Conservation (phyloP, 2,888 invertebrate genomes). For the Polymixis lichenea region DNA sequence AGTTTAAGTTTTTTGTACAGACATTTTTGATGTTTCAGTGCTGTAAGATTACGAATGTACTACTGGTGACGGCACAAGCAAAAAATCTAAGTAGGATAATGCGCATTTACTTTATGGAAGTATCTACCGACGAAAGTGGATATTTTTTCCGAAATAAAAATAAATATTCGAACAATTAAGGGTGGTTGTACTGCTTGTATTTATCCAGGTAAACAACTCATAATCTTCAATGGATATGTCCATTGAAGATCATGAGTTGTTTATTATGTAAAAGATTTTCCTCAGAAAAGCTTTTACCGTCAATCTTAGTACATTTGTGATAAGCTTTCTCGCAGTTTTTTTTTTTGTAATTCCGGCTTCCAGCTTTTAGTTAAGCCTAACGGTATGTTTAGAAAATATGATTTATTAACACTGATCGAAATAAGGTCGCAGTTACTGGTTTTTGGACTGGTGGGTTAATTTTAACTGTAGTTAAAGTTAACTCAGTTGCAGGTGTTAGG, state of each 20-base stretch:
- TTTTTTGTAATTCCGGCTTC: conserved; percentile 59
- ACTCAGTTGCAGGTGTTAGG: conserved; percentile 32
- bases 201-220: too few species aligned
- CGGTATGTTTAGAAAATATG: conserved; percentile 45
- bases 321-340: conserved; percentile 59
- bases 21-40: conserved; percentile 75
- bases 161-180: conserved; percentile 10
- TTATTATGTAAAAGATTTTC: neutral
- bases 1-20: conserved; percentile 81
- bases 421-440: conserved; percentile 53
- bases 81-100: neutral
- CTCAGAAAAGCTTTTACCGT: neutral
- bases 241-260: neutral
- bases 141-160: conserved; percentile 11
- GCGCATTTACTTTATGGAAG: neutral
- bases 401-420: conserved; percentile 60
- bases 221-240: too few species aligned
- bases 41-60: conserved; percentile 62
- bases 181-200: neutral
- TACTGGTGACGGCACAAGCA: conserved; percentile 21
- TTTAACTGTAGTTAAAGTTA: conserved; percentile 49
- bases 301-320: conserved; percentile 44
- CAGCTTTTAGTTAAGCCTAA: conserved; percentile 57
- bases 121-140: neutral
- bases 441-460: conserved; percentile 43